Evolutionary conservation across 2,113 vertebrate species (phyloP), one percentile per base, ranked within the genome.

Genomic region (Rutilus rutilus): DNA sequence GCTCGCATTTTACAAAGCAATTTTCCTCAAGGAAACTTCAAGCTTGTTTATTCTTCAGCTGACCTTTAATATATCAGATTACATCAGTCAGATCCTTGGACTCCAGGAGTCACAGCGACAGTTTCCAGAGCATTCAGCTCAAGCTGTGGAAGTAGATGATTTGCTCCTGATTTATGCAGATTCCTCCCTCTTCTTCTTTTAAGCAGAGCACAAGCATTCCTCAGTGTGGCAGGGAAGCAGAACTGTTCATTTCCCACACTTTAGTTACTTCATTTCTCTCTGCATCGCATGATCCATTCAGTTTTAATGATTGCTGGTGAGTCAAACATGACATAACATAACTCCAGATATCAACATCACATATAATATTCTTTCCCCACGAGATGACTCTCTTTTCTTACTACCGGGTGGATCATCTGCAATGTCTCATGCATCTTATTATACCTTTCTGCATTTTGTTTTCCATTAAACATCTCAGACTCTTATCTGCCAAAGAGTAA

Each of bases 81-180:
- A 23, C 36, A 71, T 36, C 33, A 69, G 65, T 39, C 33, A 21
- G 65, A 39, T 39, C 33, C 19, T 36, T 39, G 19, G 65, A 69
- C 65, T 39, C 65, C 8, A 10, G 33, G 23, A 45, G 42, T 8
- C 23, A 15, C 23, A 25, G 71, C 1, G 6, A 74, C 71, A 47
- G 5, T 27, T 74, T 74, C 6, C 23, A 74, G 1, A 8, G 71
- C 42, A 0, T 47, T 15, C 23, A 25, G 11, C 42, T 74, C 71
- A 25, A 25, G 42, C 36, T 47, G 42, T 47, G 71, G 23, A 74
- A 47, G 42, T 74, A 15, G 71, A 42, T 25, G 71, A 47, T 74
- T 74, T 74, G n/a, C 71, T 74, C 39, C 23, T 47, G 71, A 74
- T 47, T 74, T 47, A 74, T 47, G 42, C 71, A 47, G n/a, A 74